Base-by-base conservation (phyloP, 2,113 vertebrate species). In the Aegypius monachus region DNA sequence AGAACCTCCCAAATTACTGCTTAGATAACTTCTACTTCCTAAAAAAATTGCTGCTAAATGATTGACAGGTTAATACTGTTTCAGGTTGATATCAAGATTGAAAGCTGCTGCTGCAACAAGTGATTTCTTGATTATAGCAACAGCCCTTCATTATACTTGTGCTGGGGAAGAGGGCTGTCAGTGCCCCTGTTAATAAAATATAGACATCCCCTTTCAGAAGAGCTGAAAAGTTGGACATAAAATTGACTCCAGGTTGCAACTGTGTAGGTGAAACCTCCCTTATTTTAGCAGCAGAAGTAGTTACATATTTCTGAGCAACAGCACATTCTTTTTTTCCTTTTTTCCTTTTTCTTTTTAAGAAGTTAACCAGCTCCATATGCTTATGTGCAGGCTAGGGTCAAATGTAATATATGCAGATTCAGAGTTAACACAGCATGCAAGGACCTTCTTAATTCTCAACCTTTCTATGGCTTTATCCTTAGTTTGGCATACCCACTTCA, bases 41-140 rank as follows among this genome's bases (percentile, higher is more conserved):
- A 81, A 93, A 77, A 86, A 97, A 96, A 91, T 16, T 87, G 62
- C 66, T n/a, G 29, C 81, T 86, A 65, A 97, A 89, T 95, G 95
- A 98, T 94, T 17, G 73, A 97, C 95, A 98, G 90, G 71, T 90
- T 95, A 97, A 97, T 96, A 96, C 81, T 87, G 59, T 55, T 83
- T 94, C 90, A 93, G 81, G 66, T 43, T 86, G 81, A 92, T 94
- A 95, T 15, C 65, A 74, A 88, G 93, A 94, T 42, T 96, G 93
- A 97, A 97, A 97, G 87, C 38, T 86, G 78, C 77, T 10, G 27
- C 52, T 96, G 93, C 91, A 97, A 95, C 90, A 96, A 97, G 94
- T 97, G 86, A 95, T 89, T 95, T 87, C 88, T 94, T 81, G 91
- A 94, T 93, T 95, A 95, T 55, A 93, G 88, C 58, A 91, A 73